Evolutionary conservation across 2,113 vertebrate genomes (phyloP), one percentile per base, ranked within the genome.

Genomic region (Oreocharis arfaki): DNA sequence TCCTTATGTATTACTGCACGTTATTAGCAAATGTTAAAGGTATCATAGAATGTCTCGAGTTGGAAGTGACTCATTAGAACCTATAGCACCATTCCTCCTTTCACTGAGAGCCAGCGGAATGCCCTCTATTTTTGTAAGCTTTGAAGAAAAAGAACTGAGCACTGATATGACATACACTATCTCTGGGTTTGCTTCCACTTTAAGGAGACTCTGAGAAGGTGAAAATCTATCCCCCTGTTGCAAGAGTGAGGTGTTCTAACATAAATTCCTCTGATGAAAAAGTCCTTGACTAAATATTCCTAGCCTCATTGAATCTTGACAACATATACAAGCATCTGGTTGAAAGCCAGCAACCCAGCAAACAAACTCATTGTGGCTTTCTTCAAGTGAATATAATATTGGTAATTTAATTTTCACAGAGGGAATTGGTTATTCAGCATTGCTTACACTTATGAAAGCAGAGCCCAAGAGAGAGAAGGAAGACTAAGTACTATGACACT

Each of bases 1-100:
- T 86, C 16, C 6, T 60, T 64, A 33, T 37, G 53, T 75, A 63
- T 44, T 67, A 61, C 11, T 49, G 42, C 23, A 61, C 23, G 3
- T 33, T 70, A 78, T 61, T 44, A 85, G 21, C 8, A 83, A 79
- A 61, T 28, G 21, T 41, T 83, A 86, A 67, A 74, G 32, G 3
- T 47, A 63, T 67, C 26, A 52, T 0, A 41, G 57, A 70, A 55
- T 33, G 41, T 37, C 42, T 52, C 0, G 0, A 73, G 27, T 16
- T 77, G 53, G 13, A 88, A 81, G 27, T 12, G 42, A 63, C n/a
- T 26, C 13, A 1, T 14, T 61, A 42, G 13, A 37, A 81, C 32
- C 28, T 47, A 42, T 7, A 67, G 30, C 13, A 56, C 6, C 26
- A 28, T 35, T 21, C 6, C 44, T 17, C 9, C 10, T 15, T 75